phyloP scores from a whole-genome alignment of 2,888 invertebrate species.

The Metellina segmentata region DNA sequence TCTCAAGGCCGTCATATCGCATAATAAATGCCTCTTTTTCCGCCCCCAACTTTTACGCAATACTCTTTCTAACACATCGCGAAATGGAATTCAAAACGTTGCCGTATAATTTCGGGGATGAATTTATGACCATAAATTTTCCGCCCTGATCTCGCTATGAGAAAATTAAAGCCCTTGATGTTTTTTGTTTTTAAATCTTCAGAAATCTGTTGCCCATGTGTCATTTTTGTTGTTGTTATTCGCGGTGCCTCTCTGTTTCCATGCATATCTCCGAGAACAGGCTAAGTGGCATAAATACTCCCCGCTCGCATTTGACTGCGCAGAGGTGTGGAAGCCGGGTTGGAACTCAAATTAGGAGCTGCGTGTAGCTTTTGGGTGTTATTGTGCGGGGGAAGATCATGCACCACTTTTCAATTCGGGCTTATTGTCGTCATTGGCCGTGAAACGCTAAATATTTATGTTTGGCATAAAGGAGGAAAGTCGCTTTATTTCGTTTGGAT shows the following conservation, averaged over 20 bases:
- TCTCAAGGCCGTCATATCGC: conserved; percentile 65
- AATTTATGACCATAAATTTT: conserved; percentile 58
- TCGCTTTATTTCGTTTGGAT: neutral
- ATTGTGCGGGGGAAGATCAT: neutral
- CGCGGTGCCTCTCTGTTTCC: neutral
- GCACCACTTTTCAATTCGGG: neutral
- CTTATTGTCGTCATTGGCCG: neutral
- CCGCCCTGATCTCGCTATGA: conserved; percentile 3
- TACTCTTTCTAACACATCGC: conserved; percentile 49
- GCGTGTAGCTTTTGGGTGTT: neutral
- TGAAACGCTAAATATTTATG: neutral
- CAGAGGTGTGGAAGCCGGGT: neutral
- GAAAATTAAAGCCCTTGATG: conserved; percentile 30
- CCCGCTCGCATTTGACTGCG: conserved; percentile 7
- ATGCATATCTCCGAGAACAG: conserved; percentile 20
- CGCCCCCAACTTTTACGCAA: conserved; percentile 69
- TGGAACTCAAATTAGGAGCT: neutral
- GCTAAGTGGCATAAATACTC: conserved; percentile 47
- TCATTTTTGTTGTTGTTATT: conserved; percentile 11
- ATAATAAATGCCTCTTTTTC: conserved; percentile 62
- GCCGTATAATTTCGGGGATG: conserved; percentile 64
- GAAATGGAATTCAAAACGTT: conserved; percentile 57
- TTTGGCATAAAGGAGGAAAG: neutral
- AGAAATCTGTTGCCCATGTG: conserved; percentile 32
- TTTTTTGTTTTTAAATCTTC: conserved; percentile 48